These are phyloP conservation scores for Parus major DNA, from an alignment of 2,113 vertebrate genomes.

Conservation along the genomic window DNA sequence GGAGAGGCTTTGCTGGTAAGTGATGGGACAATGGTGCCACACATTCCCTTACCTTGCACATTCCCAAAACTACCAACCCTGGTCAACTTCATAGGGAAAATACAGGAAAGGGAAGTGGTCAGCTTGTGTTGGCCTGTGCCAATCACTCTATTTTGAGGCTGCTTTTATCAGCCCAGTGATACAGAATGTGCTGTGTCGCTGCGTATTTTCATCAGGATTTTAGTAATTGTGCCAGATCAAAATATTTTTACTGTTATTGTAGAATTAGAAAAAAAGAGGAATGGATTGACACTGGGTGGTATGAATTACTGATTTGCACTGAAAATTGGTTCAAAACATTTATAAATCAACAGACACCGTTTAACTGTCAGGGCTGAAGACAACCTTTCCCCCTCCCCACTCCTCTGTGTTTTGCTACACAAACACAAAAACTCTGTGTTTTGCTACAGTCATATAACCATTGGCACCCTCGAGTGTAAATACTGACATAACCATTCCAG, in stretches of 20 bases:
- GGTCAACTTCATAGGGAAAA: not conserved
- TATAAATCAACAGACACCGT: not conserved
- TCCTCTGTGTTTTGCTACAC: slow-evolving; percentile 9
- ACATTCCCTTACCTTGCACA: not conserved
- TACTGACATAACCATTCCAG: not conserved
- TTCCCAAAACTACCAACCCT: not conserved
- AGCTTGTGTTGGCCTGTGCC: not conserved
- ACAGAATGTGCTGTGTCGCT: not conserved
- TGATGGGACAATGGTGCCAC: rapidly evolving
- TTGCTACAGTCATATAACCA: not conserved
- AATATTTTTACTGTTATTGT: not conserved
- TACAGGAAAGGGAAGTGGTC: not conserved
- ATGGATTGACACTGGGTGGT: not conserved
- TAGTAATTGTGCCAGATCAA: not conserved
- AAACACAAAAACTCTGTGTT: too few relatives aligned
- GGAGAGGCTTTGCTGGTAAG: slow-evolving; percentile 88
- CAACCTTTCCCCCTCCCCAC: not conserved
- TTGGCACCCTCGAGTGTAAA: not conserved
- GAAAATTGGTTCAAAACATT: not conserved
- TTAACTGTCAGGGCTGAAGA: not conserved
- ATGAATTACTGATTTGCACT: not conserved
- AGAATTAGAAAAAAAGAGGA: not conserved
- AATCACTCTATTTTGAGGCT: not conserved
- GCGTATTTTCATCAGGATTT: not conserved
- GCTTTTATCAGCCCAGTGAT: not conserved